These are phyloP conservation scores for Prochilodus magdalenae DNA, from an alignment of 2,113 vertebrate genomes.

Conservation along the genomic window DNA sequence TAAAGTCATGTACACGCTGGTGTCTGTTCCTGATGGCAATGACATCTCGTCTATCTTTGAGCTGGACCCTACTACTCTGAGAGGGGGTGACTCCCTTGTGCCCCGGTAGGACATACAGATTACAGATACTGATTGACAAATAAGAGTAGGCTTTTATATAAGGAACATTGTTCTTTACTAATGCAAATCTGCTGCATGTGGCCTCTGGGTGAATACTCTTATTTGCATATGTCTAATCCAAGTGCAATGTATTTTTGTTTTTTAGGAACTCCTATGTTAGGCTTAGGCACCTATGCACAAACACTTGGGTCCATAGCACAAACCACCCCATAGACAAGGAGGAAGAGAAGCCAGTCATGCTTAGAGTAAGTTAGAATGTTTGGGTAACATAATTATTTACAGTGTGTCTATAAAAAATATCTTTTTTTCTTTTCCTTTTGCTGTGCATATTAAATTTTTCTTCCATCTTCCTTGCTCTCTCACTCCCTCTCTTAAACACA, in stretches of 20 bases:
- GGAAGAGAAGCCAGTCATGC: conserved; percentile 97
- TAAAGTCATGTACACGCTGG: conserved; percentile 94
- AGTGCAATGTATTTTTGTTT: conserved; percentile 42
- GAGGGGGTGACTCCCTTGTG: conserved; percentile 96
- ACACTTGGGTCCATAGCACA: conserved; percentile 99
- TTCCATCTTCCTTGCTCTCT: background rate
- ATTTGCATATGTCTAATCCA: background rate
- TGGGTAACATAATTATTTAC: background rate
- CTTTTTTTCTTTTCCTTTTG: background rate
- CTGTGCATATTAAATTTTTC: background rate
- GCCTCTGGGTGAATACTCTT: background rate
- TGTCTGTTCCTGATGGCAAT: conserved; percentile 95
- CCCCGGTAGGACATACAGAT: conserved; percentile 82
- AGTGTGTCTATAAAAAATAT: conserved; percentile 62
- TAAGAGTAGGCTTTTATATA: background rate
- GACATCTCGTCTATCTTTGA: conserved; percentile 99
- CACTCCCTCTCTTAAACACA: background rate
- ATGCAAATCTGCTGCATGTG: background rate
- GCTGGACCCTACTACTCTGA: conserved; percentile 93
- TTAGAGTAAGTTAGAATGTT: conserved; percentile 80
- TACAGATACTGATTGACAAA: background rate
- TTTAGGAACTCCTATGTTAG: conserved; percentile 95
- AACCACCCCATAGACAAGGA: conserved; percentile 99
- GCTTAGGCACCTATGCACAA: conserved; percentile 96
- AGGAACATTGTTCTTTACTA: background rate